phyloP scores from a whole-genome alignment of 2,888 invertebrate genomes.

The Drosophila anomalipes region DNA sequence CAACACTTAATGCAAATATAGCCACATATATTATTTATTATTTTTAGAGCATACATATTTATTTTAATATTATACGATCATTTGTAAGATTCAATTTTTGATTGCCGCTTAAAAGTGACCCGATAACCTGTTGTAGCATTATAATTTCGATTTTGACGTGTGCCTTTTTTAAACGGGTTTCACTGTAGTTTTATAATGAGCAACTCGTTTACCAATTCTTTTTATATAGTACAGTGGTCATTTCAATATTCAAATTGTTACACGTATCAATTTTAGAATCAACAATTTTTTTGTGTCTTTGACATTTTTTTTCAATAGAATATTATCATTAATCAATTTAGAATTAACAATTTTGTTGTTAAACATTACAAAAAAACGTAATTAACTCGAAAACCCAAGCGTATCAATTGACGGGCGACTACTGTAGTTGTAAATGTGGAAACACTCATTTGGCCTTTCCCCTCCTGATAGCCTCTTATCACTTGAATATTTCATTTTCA shows the following conservation, averaged over 20 bases:
- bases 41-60: background rate
- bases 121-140: constrained; percentile 1
- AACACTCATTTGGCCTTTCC: background rate
- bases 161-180: constrained; percentile 16
- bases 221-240: background rate
- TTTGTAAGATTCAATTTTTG: constrained; percentile 1
- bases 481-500: background rate
- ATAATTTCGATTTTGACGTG: background rate
- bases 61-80: background rate
- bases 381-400: background rate
- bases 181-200: background rate
- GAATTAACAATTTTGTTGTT: background rate
- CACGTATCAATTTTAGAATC: background rate
- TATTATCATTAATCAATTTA: background rate
- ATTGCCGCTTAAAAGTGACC: constrained; percentile 12
- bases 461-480: background rate
- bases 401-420: background rate
- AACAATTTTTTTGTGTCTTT: background rate
- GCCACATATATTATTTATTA: background rate
- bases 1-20: constrained; percentile 6
- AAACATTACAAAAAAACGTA: background rate
- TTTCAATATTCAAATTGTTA: background rate
- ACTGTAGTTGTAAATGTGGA: background rate
- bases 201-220: background rate
- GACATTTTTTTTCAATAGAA: background rate